Base-by-base conservation (phyloP, 2,888 invertebrate species). In the Stomorhina lunata region DNA sequence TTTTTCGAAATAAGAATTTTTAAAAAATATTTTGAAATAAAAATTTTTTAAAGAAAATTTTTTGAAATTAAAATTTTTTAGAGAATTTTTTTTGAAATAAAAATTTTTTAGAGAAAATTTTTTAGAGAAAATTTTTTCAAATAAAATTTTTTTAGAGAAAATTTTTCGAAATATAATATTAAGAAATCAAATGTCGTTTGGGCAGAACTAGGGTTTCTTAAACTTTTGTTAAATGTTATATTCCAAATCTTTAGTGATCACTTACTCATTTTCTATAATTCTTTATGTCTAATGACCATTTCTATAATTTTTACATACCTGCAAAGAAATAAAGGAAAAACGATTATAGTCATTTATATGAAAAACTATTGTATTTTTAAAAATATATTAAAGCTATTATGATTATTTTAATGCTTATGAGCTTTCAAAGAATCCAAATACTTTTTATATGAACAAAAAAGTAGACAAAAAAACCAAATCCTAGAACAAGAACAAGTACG, bases 401-500 rank as follows among this genome's bases (percentile, higher is more conserved):
- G 37, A 59, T 59, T 48, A 50, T 76, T 53, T 71, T 59, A 17
- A 50, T 55, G 45, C 22, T 48, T 40, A 43, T 53, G 43, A 29
- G 37, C 27, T 34, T 17, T 37, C 15, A 37, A 27, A 55, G n/a
- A 40, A 55, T 12, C 37, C 12, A 50, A 29, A 40, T 20, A 50
- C 45, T 32, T 10, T 61, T 22, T 29, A 20, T 32, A 61, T 53
- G 45, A 66, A 81, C 25, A 72, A 81, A 66, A 66, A 45, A n/a
- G n/a, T n/a, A n/a, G n/a, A 37, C 50, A 68, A 55, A 55, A 73
- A 61, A 61, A 37, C 10, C 6, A 43, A 50, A 50, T 79, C 61
- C 61, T 59, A 61, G 48, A 65, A 69, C 34, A 66, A 61, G 48
- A 65, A 69, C 34, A 53, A 66, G 61, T 86, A 89, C 89, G 89